Percentiles rank a stretch among this genome's conserved stretches.
Conservation (phyloP, 2,888 invertebrate species). For the Carcina quercana region DNA sequence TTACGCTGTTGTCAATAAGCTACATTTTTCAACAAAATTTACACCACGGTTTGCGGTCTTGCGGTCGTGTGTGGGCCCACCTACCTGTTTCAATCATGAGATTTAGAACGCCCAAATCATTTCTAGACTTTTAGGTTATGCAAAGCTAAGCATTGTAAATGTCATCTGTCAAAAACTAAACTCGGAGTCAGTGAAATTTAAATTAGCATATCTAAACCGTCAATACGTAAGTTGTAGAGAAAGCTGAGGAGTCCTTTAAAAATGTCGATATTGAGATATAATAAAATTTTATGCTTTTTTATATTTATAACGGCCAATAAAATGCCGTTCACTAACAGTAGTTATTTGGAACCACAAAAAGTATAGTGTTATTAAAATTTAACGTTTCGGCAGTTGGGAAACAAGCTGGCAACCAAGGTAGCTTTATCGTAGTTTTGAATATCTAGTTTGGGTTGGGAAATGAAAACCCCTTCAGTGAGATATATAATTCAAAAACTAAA, state of each 20-base stretch:
- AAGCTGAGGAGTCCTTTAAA: conserved; percentile 35
- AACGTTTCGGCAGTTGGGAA: too few species aligned
- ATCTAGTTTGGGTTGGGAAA: too few species aligned
- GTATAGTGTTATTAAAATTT: too few species aligned
- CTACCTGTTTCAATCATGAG: too few species aligned
- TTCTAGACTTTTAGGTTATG: conserved; percentile 47
- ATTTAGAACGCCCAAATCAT: conserved; percentile 20
- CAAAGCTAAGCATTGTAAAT: conserved; percentile 31
- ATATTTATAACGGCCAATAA: conserved; percentile 29
- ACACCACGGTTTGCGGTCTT: too few species aligned
- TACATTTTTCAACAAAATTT: too few species aligned
- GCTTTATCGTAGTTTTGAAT: too few species aligned
- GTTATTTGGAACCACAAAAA: conserved; percentile 19
- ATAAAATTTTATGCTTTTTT: conserved; percentile 23
- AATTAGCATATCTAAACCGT: conserved; percentile 39
- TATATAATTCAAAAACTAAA: too few species aligned
- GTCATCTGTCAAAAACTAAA: conserved; percentile 33
- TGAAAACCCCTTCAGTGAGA: too few species aligned
- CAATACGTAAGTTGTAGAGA: conserved; percentile 36
- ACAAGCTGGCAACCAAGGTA: too few species aligned
- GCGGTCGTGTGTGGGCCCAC: too few species aligned
- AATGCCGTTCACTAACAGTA: conserved; percentile 21
- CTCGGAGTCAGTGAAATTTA: conserved; percentile 38
- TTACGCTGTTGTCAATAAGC: too few species aligned
- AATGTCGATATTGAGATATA: conserved; percentile 16